These are phyloP conservation scores for Pristionchus arcanus DNA, from an alignment of 2,888 invertebrate genomes.

Conservation along the genomic window DNA sequence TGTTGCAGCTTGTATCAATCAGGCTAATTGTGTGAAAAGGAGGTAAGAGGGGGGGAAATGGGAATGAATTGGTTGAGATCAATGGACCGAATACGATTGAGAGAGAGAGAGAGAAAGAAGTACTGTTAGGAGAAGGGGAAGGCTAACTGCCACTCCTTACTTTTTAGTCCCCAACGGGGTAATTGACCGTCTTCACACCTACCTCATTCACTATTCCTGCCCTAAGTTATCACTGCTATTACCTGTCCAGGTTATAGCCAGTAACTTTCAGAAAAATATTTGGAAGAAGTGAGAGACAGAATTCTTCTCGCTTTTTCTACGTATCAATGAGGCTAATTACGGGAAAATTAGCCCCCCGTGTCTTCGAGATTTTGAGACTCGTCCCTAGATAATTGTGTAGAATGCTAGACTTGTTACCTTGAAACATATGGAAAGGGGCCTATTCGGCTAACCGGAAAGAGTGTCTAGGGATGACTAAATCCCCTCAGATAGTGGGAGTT, in stretches of 20 bases:
- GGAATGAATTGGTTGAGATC: background rate
- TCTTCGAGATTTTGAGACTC: too few relatives aligned
- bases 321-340: too few relatives aligned
- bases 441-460: background rate
- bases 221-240: too few relatives aligned
- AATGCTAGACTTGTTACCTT: background rate
- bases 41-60: background rate
- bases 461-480: background rate
- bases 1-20: background rate
- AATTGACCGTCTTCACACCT: conserved; percentile 27
- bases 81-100: conserved; percentile 28
- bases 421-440: background rate
- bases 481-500: conserved; percentile 2
- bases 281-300: too few relatives aligned
- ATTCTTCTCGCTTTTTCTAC: too few relatives aligned
- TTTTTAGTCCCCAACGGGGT: conserved; percentile 24
- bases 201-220: background rate
- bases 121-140: conserved; percentile 21
- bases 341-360: too few relatives aligned
- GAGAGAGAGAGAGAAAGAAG: background rate
- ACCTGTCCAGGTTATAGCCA: too few relatives aligned
- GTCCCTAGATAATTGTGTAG: background rate
- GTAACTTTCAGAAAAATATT: too few relatives aligned
- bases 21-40: conserved; percentile 38
- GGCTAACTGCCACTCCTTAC: conserved; percentile 7